Percentiles rank a stretch among this genome's conserved stretches.
Evolutionary conservation across 2,113 vertebrate genomes (phyloP).

Genomic region (Erythrocercus mccallii): DNA sequence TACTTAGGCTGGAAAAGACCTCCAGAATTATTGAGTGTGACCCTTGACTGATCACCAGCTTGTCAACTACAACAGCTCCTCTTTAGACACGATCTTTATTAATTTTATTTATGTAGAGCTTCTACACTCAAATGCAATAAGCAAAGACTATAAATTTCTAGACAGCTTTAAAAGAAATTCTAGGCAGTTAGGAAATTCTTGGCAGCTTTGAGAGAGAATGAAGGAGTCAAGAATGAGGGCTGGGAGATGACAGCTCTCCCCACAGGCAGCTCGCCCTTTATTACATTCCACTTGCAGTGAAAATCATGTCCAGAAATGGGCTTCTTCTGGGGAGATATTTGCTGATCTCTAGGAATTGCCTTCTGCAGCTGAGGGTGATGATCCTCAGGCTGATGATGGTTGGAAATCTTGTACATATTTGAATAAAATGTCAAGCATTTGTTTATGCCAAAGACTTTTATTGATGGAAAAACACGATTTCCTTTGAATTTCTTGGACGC

Average conservation of each 20-base stretch:
- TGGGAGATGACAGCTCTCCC: not conserved
- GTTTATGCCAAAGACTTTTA: not conserved
- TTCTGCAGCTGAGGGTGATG: not conserved
- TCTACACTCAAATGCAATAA: not conserved
- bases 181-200: not conserved
- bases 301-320: not conserved
- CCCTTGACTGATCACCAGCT: not conserved
- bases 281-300: not conserved
- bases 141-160: not conserved
- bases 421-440: not conserved
- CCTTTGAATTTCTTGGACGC: not conserved
- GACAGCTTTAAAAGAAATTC: not conserved
- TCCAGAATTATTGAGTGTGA: not conserved
- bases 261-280: accelerated
- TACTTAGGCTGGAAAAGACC: not conserved
- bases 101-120: not conserved
- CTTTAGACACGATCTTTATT: not conserved
- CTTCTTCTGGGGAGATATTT: not conserved
- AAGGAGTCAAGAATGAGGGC: not conserved
- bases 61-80: not conserved
- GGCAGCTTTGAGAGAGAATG: not conserved
- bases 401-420: not conserved
- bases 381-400: not conserved
- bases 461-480: not conserved
- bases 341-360: not conserved